These are phyloP conservation scores for Dromiciops gliroides DNA, from an alignment of 2,113 vertebrate species.

Conservation along the genomic window DNA sequence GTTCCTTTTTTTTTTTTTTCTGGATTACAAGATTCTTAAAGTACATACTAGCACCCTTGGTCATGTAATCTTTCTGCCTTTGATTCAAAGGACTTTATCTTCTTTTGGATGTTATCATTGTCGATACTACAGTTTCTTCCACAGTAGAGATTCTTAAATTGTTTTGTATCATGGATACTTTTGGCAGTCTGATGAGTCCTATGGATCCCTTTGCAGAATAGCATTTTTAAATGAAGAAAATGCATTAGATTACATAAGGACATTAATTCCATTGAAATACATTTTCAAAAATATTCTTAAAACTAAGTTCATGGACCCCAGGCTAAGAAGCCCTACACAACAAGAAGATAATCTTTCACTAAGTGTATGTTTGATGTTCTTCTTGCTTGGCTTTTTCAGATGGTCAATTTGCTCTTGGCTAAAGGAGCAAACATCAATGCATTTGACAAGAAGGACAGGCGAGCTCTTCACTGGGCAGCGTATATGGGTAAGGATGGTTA, in stretches of 20 bases:
- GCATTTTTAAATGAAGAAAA: background rate
- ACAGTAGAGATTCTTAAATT: background rate
- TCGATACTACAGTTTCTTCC: background rate
- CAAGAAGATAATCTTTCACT: background rate
- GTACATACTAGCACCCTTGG: background rate
- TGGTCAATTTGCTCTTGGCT: constrained; percentile 94
- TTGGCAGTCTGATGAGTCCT: background rate
- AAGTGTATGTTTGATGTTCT: background rate
- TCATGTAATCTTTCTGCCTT: background rate
- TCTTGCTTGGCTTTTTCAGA: constrained; percentile 85
- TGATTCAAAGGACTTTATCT: background rate
- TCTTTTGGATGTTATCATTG: background rate
- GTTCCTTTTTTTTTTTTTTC: no score
- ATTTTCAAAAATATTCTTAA: background rate
- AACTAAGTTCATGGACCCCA: background rate
- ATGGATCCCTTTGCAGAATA: background rate
- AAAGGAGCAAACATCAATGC: constrained; percentile 99
- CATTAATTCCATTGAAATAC: background rate
- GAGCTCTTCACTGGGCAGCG: constrained; percentile 96
- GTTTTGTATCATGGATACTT: background rate
- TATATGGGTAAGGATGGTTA: constrained; percentile 92
- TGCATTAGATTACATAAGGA: background rate
- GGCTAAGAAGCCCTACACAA: background rate
- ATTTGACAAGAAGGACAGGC: constrained; percentile 97
- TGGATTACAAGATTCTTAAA: background rate